Evolutionary conservation across 2,888 invertebrate species (phyloP), one percentile per base, ranked within the genome.

Genomic region (Kryphioiulus occultus): DNA sequence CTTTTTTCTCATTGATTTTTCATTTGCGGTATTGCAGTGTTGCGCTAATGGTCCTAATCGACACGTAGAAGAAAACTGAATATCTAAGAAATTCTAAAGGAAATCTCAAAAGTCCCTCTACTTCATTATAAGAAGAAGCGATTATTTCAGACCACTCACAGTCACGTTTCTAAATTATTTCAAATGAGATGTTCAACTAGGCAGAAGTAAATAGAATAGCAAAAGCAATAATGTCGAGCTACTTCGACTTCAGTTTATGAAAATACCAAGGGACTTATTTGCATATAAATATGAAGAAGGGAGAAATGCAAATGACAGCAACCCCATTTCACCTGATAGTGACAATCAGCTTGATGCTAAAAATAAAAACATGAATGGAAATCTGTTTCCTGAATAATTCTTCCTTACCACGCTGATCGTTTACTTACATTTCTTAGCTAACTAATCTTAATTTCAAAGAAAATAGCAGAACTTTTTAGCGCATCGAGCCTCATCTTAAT

Each of bases 211-310:
- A 26, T 19, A 22, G 68, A 68, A 22, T 4, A 26, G 68, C 68
- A 68, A 68, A 68, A 68, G 68, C 68, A 68, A 68, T 68, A 68
- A 68, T 68, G 68, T 68, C 26, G 26, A 68, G 12, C 68, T 68
- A 68, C 68, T 68, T 68, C 0, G 26, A 68, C 19, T 68, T 68
- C 68, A 4, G 26, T 26, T 68, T 68, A 68, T 68, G 68, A 68
- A 68, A 68, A 68, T 26, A 68, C 26, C 68, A 26, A 68, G 12
- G n/a, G 22, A 26, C 22, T 22, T 68, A 68, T 68, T 68, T 68
- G 68, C 68, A 68, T 68, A 68, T 68, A 68, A 68, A 68, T 68
- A 68, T 68, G 68, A 68, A 68, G 68, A 68, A 22, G 68, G 68
- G 26, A 9, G 68, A 68, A 26, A 22, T 68, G 68, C 68, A 68